Base-by-base conservation (phyloP, 2,797 vertebrate species). In the Falco naumanni region DNA sequence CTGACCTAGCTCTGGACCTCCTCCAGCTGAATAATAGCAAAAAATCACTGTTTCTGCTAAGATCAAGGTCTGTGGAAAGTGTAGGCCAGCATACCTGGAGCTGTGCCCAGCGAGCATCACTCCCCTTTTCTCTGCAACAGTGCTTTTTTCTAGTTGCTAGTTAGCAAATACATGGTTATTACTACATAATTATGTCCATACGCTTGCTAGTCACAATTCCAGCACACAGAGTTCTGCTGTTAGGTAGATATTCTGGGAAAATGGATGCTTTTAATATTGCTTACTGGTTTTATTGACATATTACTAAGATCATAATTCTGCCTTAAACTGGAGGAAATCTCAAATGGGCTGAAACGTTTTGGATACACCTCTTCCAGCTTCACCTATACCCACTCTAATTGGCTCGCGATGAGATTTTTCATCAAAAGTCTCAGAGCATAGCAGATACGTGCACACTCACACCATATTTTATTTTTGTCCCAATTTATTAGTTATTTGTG, bases 391-490 rank as follows among this genome's bases (percentile, higher is more conserved):
- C 17, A 5, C 14, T 66, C 51, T 86, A 71, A 57, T 60, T 61
- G 63, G 17, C 13, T 51, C 2, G 1, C 51, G 26, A 39, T 54
- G 21, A 75, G 24, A 53, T 28, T 75, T 93, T 85, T 78, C 10
- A n/a, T 19, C 3, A 0, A n/a, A 8, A 4, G 16, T 93, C 51
- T 63, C 54, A 64, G 28, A 70, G 4, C 6, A 22, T 3, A 68
- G 31, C 24, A 71, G 26, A 43, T 20, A 86, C 0, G 0, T 31
- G 25, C n/a, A 56, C 9, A 47, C 9, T 61, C 1, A 0, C 11
- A 29, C 16, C 25, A 39, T 6, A 6, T 39, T 78, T 75, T 60
- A 6, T 5, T 65, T 93, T 80, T 31, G 56, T 39, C n/a, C 19
- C 1, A 3, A 56, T 47, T 75, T 12, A 51, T 11, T 57, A 21